Percentiles rank a stretch among this genome's conserved stretches.
Evolutionary conservation across 1,140 invertebrate species (phyloP).

Genomic region (Acromyrmex heyeri): DNA sequence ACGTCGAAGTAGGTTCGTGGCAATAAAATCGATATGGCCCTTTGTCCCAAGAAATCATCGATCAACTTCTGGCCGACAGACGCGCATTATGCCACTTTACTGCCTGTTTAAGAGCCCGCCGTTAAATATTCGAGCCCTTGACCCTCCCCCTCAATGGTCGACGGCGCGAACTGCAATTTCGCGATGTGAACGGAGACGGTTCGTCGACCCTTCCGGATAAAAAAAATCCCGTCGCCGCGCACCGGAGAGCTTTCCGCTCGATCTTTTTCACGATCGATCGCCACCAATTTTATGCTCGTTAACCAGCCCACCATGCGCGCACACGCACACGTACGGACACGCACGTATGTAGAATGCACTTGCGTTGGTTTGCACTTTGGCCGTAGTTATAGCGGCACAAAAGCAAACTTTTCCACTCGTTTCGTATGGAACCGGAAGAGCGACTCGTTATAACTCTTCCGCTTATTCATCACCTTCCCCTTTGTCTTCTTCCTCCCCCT

Average conservation of each 20-base stretch:
- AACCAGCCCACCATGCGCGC: constrained; percentile 38
- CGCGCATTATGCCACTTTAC: constrained; percentile 67
- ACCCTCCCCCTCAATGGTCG: constrained; percentile 43
- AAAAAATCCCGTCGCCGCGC: constrained; percentile 44
- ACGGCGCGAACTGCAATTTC: constrained; percentile 58
- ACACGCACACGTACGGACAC: background rate
- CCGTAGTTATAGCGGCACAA: constrained; percentile 5
- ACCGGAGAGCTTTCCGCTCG: constrained; percentile 42
- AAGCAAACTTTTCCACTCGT: constrained; percentile 40
- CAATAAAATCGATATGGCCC: constrained; percentile 72
- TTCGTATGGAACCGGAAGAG: constrained; percentile 59
- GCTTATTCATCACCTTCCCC: constrained; percentile 65
- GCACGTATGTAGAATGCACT: background rate
- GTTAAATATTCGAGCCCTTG: constrained; percentile 67
- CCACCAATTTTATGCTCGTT: constrained; percentile 71
- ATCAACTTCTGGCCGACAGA: constrained; percentile 66
- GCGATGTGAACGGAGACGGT: constrained; percentile 36
- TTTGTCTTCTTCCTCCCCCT: background rate
- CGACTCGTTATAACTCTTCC: constrained; percentile 52
- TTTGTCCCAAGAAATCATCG: constrained; percentile 74
- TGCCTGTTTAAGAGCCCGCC: constrained; percentile 66
- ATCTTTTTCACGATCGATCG: constrained; percentile 65
- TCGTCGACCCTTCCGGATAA: constrained; percentile 60
- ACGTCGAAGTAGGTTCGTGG: constrained; percentile 37
- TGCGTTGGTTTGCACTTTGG: constrained; percentile 11